Base-by-base conservation (phyloP, 2,113 vertebrate genomes). In the Ceratotherium simum region DNA sequence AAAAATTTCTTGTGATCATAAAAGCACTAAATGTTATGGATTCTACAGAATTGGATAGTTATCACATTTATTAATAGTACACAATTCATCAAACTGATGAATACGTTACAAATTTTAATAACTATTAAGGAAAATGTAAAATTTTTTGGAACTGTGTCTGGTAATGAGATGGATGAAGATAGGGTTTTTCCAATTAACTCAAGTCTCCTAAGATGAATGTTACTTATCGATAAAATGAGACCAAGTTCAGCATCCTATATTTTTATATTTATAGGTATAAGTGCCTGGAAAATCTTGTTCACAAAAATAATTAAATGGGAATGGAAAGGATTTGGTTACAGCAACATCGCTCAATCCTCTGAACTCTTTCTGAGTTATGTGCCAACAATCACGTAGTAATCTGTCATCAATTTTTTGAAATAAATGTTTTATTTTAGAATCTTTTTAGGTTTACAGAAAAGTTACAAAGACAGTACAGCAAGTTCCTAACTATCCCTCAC, bases 351-450 rank as follows among this genome's bases (percentile, higher is more conserved):
- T 91, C 48, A 73, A 2, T 93, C 85, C 58, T 88, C 73, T 85
- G 56, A 93, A 76, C 31, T 65, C 56, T 95, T 87, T 69, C n/a
- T 80, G 67, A 96, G 39, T 54, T 83, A 27, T 42, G 25, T 83
- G 33, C 36, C 76, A 89, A 46, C 33, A 81, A 51, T 78, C 85
- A 92, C 51, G 33, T 46, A 88, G 42, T 75, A 82, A 73, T 76
- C 78, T 91, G 58, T 89, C 75, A 95, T 83, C 60, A 86, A 6
- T 54, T 80, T 62, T 6, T 95, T 87, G 90, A 70, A 91, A 89
- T 91, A 91, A 91, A 70, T n/a, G 64, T 79, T 92, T 98, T 95
- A 72, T 76, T 80, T 84, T 80, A 91, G 76, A 91, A 70, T 81
- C 16, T 14, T 42, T 78, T 90, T 93, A 96, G 80, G 70, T 70